A percentile compares a stretch with the other conserved stretches of the same genome.
Evolutionary conservation across 2,113 vertebrate species (phyloP).

Genomic region (Scatophagus argus): DNA sequence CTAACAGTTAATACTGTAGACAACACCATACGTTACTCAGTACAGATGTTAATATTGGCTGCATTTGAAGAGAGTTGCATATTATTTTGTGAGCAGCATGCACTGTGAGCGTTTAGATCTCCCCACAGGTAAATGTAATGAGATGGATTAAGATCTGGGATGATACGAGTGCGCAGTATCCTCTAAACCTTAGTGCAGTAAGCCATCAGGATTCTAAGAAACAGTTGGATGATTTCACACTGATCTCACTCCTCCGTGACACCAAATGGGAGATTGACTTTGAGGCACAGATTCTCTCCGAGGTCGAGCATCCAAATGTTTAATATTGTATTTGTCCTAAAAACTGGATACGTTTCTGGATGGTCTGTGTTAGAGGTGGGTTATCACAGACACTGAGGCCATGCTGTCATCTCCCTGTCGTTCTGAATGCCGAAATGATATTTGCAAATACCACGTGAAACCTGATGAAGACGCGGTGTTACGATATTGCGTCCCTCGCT

Average conservation of each 20-base stretch:
- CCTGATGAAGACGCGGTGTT: not conserved
- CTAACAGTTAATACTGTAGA: not conserved
- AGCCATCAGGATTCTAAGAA: conserved; percentile 5
- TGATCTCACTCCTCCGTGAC: conserved; percentile 29
- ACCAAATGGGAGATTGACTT: conserved; percentile 12
- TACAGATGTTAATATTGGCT: not conserved
- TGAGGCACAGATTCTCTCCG: not conserved
- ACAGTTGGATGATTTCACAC: conserved; percentile 19
- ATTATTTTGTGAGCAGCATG: not conserved
- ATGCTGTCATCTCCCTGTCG: not conserved
- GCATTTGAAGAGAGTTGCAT: not conserved
- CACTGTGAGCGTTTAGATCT: not conserved
- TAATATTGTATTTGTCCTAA: not conserved
- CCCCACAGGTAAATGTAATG: not conserved
- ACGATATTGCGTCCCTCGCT: not conserved
- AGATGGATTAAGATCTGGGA: not conserved
- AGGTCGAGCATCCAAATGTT: not conserved
- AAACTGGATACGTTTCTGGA: not conserved
- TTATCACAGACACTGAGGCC: not conserved
- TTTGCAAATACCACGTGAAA: not conserved
- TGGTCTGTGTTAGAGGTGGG: not conserved
- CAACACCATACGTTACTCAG: not conserved
- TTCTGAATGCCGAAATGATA: not conserved
- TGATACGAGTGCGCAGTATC: not conserved
- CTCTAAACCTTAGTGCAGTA: not conserved